Evolutionary conservation across 2,797 vertebrate genomes (phyloP), one percentile per base, ranked within the genome.

Genomic region (Darevskia nairensis): DNA sequence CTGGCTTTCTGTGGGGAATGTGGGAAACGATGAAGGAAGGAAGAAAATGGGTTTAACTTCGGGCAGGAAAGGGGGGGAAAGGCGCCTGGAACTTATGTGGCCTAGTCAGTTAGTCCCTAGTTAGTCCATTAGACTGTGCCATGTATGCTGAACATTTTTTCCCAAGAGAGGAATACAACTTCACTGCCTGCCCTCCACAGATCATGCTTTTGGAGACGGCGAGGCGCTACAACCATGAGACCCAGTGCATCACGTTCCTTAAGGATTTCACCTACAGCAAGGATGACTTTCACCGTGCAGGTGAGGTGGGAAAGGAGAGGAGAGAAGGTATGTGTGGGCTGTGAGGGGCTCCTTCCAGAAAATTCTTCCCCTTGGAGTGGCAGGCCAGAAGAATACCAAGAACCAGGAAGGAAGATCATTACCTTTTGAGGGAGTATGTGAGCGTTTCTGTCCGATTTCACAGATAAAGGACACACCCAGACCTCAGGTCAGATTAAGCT

Each of bases 241-340:
- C 98, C 3, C 98, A 99, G 81, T 99, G 98, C 95, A 99, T 99
- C 88, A 99, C 98, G 0, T 99, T 99, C 96, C 98, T 99, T 82
- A 99, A 99, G 94, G 98, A 99, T 90, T 98, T 99, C 95, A 99
- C 98, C 95, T 99, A 99, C 91, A 99, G 99, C 93, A 98, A 98
- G 92, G 98, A 99, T 87, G 99, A 99, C 93, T 99, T 99, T 82
- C 98, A 98, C 94, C 99, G 99, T 98, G 99, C 99, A 97, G 99
- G 98, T 99, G 72, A 93, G 93, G 25, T 27, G 80, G 25, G 61
- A 80, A 29, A 6, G n/a, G 9, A 8, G 10, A 15, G 17, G 27
- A 41, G 35, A 6, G 32, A 4, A 13, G 1, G 3, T 82, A 21
- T 19, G 25, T 66, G 21, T 77, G 80, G 83, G 32, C 21, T 64